These are phyloP conservation scores for Dryadula phaetusa DNA, from an alignment of 2,888 invertebrate species.

Conservation along the genomic window DNA sequence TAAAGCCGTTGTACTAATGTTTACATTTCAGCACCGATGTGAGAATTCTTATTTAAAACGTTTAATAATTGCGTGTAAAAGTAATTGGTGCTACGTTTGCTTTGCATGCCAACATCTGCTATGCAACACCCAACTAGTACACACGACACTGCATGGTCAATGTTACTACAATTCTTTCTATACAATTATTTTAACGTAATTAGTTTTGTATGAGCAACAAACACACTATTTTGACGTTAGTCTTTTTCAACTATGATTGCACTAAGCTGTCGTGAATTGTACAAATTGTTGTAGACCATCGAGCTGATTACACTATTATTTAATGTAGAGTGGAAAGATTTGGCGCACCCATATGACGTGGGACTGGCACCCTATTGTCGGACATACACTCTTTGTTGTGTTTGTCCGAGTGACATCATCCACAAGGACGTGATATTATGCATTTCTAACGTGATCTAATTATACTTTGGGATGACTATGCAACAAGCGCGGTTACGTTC, in stretches of 20 bases:
- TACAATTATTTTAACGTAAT: neutral
- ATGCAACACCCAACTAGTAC: constrained; percentile 19
- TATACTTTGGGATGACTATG: constrained; percentile 52
- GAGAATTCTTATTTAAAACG: constrained; percentile 14
- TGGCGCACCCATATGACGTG: constrained; percentile 68
- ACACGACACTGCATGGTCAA: constrained; percentile 35
- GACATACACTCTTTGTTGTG: constrained; percentile 58
- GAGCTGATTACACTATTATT: constrained; percentile 45
- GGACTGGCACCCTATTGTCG: constrained; percentile 64
- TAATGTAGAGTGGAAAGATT: constrained; percentile 57
- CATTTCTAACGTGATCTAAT: constrained; percentile 58
- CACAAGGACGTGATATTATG: constrained; percentile 58
- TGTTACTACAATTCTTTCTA: constrained; percentile 28
- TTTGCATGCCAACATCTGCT: constrained; percentile 28
- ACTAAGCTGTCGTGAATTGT: constrained; percentile 3
- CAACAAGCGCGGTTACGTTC: constrained; percentile 34
- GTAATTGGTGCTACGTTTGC: neutral
- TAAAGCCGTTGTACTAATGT: constrained; percentile 32
- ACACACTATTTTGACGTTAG: neutral
- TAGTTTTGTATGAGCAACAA: neutral
- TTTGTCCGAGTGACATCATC: constrained; percentile 61
- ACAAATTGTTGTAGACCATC: constrained; percentile 40
- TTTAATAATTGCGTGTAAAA: constrained; percentile 12
- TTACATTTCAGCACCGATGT: constrained; percentile 26
- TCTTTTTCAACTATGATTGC: neutral